phyloP scores from a whole-genome alignment of 2,113 vertebrate genomes.

The Erythrolamprus reginae region DNA sequence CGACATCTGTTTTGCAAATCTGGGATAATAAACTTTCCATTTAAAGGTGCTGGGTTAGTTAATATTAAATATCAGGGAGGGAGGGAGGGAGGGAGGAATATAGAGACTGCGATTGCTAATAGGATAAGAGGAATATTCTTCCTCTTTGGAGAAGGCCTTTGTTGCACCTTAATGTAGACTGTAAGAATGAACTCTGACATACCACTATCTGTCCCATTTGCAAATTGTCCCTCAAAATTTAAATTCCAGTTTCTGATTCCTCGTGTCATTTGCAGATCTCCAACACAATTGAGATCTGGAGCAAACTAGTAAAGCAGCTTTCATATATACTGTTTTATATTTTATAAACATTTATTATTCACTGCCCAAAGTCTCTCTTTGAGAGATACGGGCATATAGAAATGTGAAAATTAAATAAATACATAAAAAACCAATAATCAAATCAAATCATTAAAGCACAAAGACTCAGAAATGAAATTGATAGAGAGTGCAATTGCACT shows the following conservation, averaged over 20 bases:
- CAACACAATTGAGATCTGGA: not conserved
- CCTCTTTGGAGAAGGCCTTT: not conserved
- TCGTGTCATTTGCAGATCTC: not conserved
- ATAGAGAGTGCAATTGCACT: no score
- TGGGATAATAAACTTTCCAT: constrained; percentile 41
- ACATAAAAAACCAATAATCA: no score
- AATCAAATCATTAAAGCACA: no score
- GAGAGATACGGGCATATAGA: no score
- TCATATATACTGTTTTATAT: no score
- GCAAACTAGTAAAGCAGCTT: not conserved
- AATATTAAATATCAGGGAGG: constrained; percentile 41
- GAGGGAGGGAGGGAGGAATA: no score
- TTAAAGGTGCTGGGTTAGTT: constrained; percentile 35
- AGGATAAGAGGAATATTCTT: constrained; percentile 25
- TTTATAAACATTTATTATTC: no score
- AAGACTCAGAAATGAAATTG: no score
- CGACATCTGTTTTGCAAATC: constrained; percentile 52
- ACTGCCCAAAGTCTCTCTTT: no score
- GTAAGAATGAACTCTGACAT: not conserved
- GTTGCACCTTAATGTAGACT: not conserved
- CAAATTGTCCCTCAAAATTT: not conserved
- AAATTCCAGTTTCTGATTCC: not conserved
- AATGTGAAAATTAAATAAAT: no score
- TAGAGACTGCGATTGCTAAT: constrained; percentile 24
- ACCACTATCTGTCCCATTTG: not conserved